Evolutionary conservation across 2,888 invertebrate genomes (phyloP), one percentile per base, ranked within the genome.

Genomic region (Gymnosoma rotundatum): DNA sequence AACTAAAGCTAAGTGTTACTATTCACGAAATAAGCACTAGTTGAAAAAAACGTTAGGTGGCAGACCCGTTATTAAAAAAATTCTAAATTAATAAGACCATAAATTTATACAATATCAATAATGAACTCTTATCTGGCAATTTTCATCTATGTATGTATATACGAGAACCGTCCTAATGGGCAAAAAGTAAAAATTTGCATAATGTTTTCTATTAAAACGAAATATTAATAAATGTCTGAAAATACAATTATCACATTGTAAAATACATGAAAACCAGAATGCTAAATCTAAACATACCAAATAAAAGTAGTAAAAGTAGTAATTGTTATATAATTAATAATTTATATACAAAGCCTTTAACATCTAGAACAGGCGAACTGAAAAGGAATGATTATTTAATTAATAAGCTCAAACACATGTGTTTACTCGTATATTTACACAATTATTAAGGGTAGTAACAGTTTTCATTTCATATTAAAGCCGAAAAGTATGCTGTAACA

Each of bases 191-290:
- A 42, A 42, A 42, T 42, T 42, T 32, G 6, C 8, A 32, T 8
- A 14, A 16, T 58, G n/a, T 58, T 64, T n/a, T 64, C 25, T 32
- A 6, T n/a, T 16, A 25, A 42, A 45, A 63, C 45, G 0, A 48
- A 52, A 25, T 64, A 69, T 42, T 69, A 56, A 42, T 42, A 42
- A 69, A 56, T 56, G 1, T n/a, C 42, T 50, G 42, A 54, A 56
- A 64, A 48, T 32, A 32, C 45, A 64, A 32, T 74, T 56, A 74
- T 54, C 74, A 64, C 64, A 56, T 64, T 42, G 45, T 74, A 56
- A 74, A 56, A 74, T 56, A 74, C 74, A 64, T 64, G 64, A 64
- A 64, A 36, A 56, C n/a, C 63, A 74, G 74, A 64, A 9, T 45
- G 10, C 32, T 56, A 58, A 66, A 66, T 12, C 58, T 50, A 50